phyloP scores from a whole-genome alignment of 2,797 vertebrate species.

The Chrysocyon brachyurus region DNA sequence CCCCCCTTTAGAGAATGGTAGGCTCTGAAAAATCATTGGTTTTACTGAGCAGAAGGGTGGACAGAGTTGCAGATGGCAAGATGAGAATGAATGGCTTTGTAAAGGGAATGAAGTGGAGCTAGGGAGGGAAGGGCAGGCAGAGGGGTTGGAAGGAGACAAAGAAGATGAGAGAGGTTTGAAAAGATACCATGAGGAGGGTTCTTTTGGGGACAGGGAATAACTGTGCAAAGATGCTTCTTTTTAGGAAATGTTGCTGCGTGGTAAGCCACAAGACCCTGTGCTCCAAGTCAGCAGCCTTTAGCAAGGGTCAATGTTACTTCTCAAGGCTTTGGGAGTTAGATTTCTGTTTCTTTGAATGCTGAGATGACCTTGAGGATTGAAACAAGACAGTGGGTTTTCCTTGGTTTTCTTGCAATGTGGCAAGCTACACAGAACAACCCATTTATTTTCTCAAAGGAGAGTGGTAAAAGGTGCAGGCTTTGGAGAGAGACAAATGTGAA shows the following conservation, averaged over 20 bases:
- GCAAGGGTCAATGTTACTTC: not conserved
- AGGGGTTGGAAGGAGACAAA: not conserved
- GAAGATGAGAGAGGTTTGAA: not conserved
- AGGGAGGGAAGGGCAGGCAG: accelerated
- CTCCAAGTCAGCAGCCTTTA: not conserved
- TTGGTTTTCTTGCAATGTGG: not conserved
- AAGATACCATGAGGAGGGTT: not conserved
- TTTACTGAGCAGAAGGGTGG: not conserved
- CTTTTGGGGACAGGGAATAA: not conserved
- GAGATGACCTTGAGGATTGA: not conserved
- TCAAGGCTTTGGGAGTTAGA: not conserved
- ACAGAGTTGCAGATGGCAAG: not conserved
- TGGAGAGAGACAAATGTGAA: not conserved
- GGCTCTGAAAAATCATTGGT: not conserved
- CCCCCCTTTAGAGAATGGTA: not conserved
- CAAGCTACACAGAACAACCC: not conserved
- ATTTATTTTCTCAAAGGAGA: not conserved
- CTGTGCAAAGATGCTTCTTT: not conserved
- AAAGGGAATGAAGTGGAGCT: not conserved
- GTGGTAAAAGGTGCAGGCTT: not conserved
- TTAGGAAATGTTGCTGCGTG: not conserved
- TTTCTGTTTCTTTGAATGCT: not conserved
- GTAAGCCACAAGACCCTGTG: not conserved
- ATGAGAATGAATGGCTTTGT: not conserved
- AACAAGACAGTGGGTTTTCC: not conserved